These are phyloP conservation scores for Butorides virescens DNA, from an alignment of 2,113 vertebrate genomes.

Conservation along the genomic window DNA sequence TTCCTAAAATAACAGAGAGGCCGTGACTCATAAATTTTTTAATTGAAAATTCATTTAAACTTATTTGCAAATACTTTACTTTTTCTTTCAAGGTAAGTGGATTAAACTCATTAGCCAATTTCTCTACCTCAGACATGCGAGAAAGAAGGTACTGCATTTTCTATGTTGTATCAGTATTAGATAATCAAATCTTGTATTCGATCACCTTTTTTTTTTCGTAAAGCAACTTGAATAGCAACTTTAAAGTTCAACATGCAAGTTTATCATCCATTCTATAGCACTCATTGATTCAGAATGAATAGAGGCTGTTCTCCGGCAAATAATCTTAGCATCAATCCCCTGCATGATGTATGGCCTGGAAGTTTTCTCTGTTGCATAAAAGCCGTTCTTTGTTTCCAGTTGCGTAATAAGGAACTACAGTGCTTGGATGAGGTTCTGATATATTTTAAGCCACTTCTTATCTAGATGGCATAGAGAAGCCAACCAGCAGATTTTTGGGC, in stretches of 20 bases:
- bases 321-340: not conserved
- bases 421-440: not conserved
- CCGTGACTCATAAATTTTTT: not conserved
- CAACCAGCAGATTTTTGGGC: not conserved
- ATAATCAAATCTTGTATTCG: not conserved
- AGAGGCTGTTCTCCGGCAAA: slow-evolving; percentile 31
- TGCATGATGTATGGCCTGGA: slow-evolving; percentile 16
- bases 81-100: slow-evolving; percentile 25
- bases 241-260: not conserved
- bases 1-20: slow-evolving; percentile 49
- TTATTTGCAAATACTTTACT: slow-evolving; percentile 40
- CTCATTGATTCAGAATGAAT: slow-evolving; percentile 46
- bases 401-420: not conserved
- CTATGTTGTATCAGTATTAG: not conserved
- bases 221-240: not conserved
- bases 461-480: not conserved
- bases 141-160: not conserved
- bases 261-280: slow-evolving; percentile 25
- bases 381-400: slow-evolving; percentile 42
- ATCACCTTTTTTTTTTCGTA: not conserved
- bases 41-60: slow-evolving; percentile 44
- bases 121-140: not conserved
- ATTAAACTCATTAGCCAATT: slow-evolving; percentile 30
- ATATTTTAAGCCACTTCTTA: slow-evolving; percentile 18
- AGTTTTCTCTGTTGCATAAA: slow-evolving; percentile 35